Evolutionary conservation across 2,113 vertebrate species (phyloP).

Genomic region (Narcine bancroftii): DNA sequence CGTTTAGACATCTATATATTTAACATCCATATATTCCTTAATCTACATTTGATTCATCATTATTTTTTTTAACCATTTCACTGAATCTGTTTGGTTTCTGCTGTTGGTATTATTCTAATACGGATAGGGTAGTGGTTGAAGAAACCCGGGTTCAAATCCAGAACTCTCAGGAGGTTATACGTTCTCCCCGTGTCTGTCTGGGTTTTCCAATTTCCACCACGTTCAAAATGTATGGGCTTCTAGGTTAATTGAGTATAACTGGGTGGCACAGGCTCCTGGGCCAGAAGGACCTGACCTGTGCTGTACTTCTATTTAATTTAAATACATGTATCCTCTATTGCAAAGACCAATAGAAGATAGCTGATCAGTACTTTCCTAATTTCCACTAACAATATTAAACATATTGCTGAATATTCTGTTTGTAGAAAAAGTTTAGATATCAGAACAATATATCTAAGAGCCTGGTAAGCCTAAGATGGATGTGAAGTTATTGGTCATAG

Average conservation of each 20-base stretch:
- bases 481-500: neutral
- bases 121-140: too few relatives aligned
- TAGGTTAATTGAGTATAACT: too few relatives aligned
- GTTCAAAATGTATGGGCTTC: too few relatives aligned
- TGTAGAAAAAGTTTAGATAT: neutral
- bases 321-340: neutral
- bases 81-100: too few relatives aligned
- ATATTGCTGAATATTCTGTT: neutral
- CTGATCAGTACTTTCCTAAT: neutral
- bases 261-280: too few relatives aligned
- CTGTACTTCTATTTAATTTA: neutral
- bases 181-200: too few relatives aligned
- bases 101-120: too few relatives aligned
- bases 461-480: neutral
- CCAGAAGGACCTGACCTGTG: too few relatives aligned
- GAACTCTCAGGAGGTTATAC: too few relatives aligned
- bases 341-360: neutral
- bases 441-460: neutral
- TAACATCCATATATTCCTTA: neutral
- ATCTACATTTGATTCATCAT: neutral
- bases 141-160: too few relatives aligned
- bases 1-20: neutral
- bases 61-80: too few relatives aligned
- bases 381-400: neutral
- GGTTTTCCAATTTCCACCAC: too few relatives aligned